These are phyloP conservation scores for Papilio gigon DNA, from an alignment of 2,888 invertebrate species.

Conservation along the genomic window DNA sequence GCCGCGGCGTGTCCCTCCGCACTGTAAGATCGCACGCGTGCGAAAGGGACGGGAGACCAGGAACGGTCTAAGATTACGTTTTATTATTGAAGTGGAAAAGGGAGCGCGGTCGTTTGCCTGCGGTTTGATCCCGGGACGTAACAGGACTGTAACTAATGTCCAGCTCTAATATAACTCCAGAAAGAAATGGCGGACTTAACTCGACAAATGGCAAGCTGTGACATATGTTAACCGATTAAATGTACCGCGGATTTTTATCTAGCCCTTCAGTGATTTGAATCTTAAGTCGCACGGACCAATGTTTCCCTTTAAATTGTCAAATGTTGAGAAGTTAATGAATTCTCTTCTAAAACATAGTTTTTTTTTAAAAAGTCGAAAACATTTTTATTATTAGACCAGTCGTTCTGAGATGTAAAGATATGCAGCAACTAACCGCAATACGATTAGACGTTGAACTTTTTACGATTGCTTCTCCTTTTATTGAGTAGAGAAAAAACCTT, in stretches of 20 bases:
- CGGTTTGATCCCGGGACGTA: conserved; percentile 39
- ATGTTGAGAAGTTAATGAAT: not conserved
- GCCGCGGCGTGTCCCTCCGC: conserved; percentile 14
- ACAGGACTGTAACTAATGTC: conserved; percentile 39
- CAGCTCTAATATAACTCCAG: conserved; percentile 29
- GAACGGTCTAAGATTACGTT: conserved; percentile 39
- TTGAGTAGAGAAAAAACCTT: conserved; percentile 12
- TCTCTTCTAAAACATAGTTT: too few relatives aligned
- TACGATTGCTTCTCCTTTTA: conserved; percentile 27
- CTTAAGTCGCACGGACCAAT: not conserved
- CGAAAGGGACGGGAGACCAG: conserved; percentile 26
- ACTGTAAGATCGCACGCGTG: conserved; percentile 3
- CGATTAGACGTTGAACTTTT: conserved; percentile 23
- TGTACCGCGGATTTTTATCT: not conserved
- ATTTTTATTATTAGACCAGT: conserved; percentile 6
- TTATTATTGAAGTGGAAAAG: conserved; percentile 39
- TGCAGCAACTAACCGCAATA: not conserved
- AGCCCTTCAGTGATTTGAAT: not conserved
- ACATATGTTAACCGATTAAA: conserved; percentile 23
- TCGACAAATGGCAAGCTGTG: conserved; percentile 31
- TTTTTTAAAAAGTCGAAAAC: not conserved
- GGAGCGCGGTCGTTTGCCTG: conserved; percentile 41
- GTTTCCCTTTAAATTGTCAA: not conserved
- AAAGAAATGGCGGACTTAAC: conserved; percentile 37
- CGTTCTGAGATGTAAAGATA: not conserved